A percentile compares a stretch with the other conserved stretches of the same genome.
Evolutionary conservation across 2,113 vertebrate species (phyloP).

Genomic region (Lampris megalopsis): DNA sequence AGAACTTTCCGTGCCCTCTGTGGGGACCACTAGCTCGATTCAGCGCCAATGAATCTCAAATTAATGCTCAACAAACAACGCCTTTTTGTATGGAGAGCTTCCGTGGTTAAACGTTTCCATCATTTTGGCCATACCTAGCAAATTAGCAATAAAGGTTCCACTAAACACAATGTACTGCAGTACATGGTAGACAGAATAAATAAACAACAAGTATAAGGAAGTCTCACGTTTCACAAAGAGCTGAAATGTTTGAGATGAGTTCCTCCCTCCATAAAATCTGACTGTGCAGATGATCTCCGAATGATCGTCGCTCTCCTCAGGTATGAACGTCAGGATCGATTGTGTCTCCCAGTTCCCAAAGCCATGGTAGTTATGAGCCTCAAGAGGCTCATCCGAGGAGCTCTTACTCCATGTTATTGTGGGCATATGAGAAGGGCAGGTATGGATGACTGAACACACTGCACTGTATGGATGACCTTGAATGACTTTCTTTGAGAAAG

Average conservation of each 20-base stretch:
- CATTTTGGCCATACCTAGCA: too few relatives aligned
- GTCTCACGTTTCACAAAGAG: slow-evolving; percentile 74
- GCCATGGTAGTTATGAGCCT: slow-evolving; percentile 24
- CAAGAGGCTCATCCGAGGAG: rapidly evolving
- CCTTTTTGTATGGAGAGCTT: too few relatives aligned
- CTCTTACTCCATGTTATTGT: slow-evolving; percentile 64
- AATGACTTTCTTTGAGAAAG: neutral
- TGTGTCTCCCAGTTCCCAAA: slow-evolving; percentile 61
- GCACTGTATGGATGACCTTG: slow-evolving; percentile 36
- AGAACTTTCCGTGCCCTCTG: too few relatives aligned
- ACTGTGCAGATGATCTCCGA: slow-evolving; percentile 51
- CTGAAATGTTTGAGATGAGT: rapidly evolving
- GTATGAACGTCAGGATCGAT: slow-evolving; percentile 57
- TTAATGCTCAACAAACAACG: too few relatives aligned
- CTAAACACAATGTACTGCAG: too few relatives aligned
- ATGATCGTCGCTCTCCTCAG: slow-evolving; percentile 58
- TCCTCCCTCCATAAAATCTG: neutral
- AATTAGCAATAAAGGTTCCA: too few relatives aligned
- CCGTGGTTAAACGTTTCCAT: too few relatives aligned
- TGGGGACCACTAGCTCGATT: too few relatives aligned
- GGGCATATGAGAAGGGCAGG: slow-evolving; percentile 59
- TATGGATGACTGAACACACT: slow-evolving; percentile 68
- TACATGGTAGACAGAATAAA: too few relatives aligned
- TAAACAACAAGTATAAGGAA: neutral
- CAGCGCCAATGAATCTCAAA: too few relatives aligned